Percentiles rank a stretch among this genome's conserved stretches.
Evolutionary conservation across 2,888 invertebrate species (phyloP).

Genomic region (Andrena flavipes): DNA sequence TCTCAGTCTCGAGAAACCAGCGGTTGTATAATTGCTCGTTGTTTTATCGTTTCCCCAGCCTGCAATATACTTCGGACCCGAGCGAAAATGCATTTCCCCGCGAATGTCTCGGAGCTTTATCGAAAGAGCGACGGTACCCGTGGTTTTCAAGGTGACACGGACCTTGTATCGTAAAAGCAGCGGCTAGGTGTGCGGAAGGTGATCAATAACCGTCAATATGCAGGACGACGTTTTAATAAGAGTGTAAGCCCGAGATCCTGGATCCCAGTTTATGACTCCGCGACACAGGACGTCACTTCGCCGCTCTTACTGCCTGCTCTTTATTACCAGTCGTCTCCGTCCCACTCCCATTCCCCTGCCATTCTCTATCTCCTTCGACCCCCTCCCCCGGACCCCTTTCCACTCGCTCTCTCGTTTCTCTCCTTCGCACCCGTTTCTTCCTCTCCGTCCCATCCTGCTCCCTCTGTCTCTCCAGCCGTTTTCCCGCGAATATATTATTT

Average conservation of each 20-base stretch:
- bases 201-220: conserved; percentile 83
- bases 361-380: not conserved
- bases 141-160: conserved; percentile 62
- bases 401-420: conserved; percentile 38
- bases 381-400: not conserved
- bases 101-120: conserved; percentile 24
- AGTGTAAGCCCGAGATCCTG: conserved; percentile 77
- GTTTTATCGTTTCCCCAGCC: not conserved
- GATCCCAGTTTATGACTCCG: conserved; percentile 81
- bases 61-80: not conserved
- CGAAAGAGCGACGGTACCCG: conserved; percentile 28
- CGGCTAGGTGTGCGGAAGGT: conserved; percentile 69
- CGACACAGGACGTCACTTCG: conserved; percentile 84
- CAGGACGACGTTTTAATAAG: conserved; percentile 81
- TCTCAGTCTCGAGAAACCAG: not conserved
- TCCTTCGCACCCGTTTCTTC: not conserved
- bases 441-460: conserved; percentile 6
- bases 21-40: not conserved
- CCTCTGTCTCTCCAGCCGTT: conserved; percentile 60
- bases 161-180: conserved; percentile 66
- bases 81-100: not conserved
- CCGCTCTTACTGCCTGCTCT: conserved; percentile 78
- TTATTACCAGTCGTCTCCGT: conserved; percentile 72
- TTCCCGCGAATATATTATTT: conserved; percentile 81
- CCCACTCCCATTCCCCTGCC: conserved; percentile 10